Evolutionary conservation across 2,797 vertebrate species (phyloP).

Genomic region (Dipus sagitta): DNA sequence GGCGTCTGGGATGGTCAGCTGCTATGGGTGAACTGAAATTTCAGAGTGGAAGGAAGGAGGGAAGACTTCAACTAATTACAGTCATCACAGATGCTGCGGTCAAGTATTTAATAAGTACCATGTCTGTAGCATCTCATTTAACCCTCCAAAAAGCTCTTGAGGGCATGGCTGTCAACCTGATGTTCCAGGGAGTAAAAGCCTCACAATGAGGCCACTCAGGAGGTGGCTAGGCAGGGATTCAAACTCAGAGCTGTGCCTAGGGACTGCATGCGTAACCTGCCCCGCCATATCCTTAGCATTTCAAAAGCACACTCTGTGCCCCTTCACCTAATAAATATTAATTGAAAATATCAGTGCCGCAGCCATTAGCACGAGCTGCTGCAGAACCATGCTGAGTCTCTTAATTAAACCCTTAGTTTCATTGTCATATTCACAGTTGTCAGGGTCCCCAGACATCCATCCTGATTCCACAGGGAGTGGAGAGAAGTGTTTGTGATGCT

Average conservation of each 20-base stretch:
- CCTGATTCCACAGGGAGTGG: not conserved
- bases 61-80: not conserved
- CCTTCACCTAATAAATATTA: slow-evolving; percentile 33
- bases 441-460: not conserved
- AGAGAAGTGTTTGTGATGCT: not conserved
- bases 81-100: not conserved
- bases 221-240: not conserved
- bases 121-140: not conserved
- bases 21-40: not conserved
- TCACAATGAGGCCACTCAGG: not conserved
- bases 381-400: not conserved
- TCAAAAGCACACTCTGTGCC: not conserved
- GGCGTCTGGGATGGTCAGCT: not conserved
- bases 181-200: not conserved
- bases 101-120: not conserved
- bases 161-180: not conserved
- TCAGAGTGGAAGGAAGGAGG: not conserved
- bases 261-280: too few relatives aligned
- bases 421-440: slow-evolving; percentile 2
- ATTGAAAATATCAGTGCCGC: not conserved
- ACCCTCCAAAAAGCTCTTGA: not conserved
- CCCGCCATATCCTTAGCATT: not conserved
- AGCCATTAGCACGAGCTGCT: not conserved
- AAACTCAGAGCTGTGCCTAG: not conserved
- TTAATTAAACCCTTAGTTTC: slow-evolving; percentile 44